A percentile compares a stretch with the other conserved stretches of the same genome.
These are phyloP conservation scores for Chrysopa pallens DNA, from an alignment of 1,140 invertebrate species.

Conservation along the genomic window DNA sequence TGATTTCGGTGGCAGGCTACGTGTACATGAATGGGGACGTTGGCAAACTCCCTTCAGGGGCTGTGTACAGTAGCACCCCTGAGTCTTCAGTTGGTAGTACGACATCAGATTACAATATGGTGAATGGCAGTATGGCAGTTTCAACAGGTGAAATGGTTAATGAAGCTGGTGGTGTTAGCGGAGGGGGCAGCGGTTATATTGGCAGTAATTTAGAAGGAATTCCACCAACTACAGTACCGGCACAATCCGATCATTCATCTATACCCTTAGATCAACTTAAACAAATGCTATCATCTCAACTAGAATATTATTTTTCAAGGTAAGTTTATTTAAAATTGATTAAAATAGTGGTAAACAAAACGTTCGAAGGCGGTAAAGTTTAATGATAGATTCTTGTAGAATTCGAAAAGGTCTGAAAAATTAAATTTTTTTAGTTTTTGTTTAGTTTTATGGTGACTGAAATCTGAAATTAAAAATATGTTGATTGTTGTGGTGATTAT, in stretches of 20 bases:
- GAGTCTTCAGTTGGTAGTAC: slow-evolving; percentile 7
- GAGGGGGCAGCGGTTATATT: slow-evolving; percentile 4
- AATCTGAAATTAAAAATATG: too few relatives aligned
- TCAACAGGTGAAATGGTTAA: background rate
- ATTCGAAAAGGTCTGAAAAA: too few relatives aligned
- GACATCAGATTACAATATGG: slow-evolving; percentile 12
- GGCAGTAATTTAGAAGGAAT: slow-evolving; percentile 11
- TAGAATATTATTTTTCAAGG: slow-evolving; percentile 84
- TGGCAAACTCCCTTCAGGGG: slow-evolving; percentile 47
- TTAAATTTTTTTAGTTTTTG: too few relatives aligned
- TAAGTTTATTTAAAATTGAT: slow-evolving; percentile 20
- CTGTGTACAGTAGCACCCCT: slow-evolving; percentile 30
- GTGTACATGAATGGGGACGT: slow-evolving; percentile 65
- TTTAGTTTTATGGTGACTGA: too few relatives aligned
- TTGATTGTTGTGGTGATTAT: too few relatives aligned
- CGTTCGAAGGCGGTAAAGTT: too few relatives aligned
- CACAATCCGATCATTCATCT: slow-evolving; percentile 14
- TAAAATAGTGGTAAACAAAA: too few relatives aligned
- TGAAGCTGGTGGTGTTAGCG: background rate
- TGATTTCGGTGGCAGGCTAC: slow-evolving; percentile 30
- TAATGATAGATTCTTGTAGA: too few relatives aligned
- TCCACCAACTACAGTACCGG: slow-evolving; percentile 7
- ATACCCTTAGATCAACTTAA: slow-evolving; percentile 56
- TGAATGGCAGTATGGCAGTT: slow-evolving; percentile 1
- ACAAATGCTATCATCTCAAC: slow-evolving; percentile 59